Evolutionary conservation across 2,888 invertebrate species (phyloP), one percentile per base, ranked within the genome.

Genomic region (Merodon equestris): DNA sequence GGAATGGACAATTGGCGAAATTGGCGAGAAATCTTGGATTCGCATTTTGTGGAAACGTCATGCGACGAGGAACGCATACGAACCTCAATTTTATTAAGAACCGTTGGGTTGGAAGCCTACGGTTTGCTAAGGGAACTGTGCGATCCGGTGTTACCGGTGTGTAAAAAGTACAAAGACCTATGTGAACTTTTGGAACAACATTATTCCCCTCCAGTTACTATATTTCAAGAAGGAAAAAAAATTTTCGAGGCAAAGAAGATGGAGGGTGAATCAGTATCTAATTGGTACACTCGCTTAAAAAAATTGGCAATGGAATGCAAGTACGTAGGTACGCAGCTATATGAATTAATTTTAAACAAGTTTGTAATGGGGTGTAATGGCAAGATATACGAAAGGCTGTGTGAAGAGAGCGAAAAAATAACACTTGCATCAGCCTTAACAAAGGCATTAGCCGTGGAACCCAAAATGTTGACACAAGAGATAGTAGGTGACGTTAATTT

Each of bases 51-150:
- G 17, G 79, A 75, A 12, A 19, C 64, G 4, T 54, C 70, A 9
- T 45, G 54, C 1, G 68, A 70, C 44, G 74, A 81, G 9, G 77
- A 77, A 13, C 53, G 63, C 1, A 44, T 68, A 7, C 74, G 75
- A 70, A 64, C 67, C 9, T 75, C 63, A 12, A 57, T 67, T 14
- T 47, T 64, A 14, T 17, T 54, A 14, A 64, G 54, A 38, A 5
- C 54, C 13, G 12, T 64, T 10, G 47, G 54, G 0, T 13, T 44
- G 9, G 42, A 40, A 14, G 54, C 56, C 12, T 54, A 66, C 36
- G 66, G 44, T 58, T 73, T 34, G 10, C 12, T 66, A 9, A 14
- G 48, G 5, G 36, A 36, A 7, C 40, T 56, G 14, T 57, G 57
- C n/a, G 56, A 67, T 56, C 66, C 66, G 12, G 27, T 5, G 1